A percentile compares a stretch with the other conserved stretches of the same genome.
Conservation (phyloP, 2,797 vertebrate species). For the Amniataba percoides region DNA sequence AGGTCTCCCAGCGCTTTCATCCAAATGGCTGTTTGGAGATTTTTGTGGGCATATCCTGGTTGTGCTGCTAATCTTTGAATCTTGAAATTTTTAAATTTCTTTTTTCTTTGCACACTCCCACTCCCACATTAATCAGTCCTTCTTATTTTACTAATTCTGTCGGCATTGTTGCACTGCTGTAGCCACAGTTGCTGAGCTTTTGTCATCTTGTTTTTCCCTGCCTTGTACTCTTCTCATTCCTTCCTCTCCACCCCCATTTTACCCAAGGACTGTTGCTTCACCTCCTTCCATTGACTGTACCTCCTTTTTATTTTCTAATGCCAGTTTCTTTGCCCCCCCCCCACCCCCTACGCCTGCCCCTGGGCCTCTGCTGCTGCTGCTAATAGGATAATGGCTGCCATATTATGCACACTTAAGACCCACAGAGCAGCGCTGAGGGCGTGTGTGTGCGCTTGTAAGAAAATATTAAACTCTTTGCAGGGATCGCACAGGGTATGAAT, state of each 20-base stretch:
- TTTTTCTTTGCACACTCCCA: conserved; percentile 7
- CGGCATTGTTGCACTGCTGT: not conserved
- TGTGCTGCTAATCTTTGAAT: not conserved
- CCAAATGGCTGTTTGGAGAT: conserved; percentile 8
- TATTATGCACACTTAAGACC: conserved; percentile 84
- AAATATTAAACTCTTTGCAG: conserved; percentile 34
- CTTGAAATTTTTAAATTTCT: not conserved
- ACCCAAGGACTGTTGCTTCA: not conserved
- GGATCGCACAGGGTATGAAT: conserved; percentile 27
- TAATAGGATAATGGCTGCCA: conserved; percentile 89
- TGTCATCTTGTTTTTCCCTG: conserved; percentile 21
- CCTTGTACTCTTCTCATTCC: conserved; percentile 11
- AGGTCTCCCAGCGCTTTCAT: conserved; percentile 11
- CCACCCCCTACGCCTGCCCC: conserved; percentile 48
- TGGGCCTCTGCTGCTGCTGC: conserved; percentile 76
- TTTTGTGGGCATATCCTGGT: not conserved
- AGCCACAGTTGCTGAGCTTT: conserved; percentile 42
- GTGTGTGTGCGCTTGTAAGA: conserved; percentile 38
- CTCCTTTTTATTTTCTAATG: conserved; percentile 44
- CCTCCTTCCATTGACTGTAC: conserved; percentile 33
- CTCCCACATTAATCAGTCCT: not conserved
- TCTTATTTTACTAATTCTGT: conserved; percentile 7
- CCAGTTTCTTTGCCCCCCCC: conserved; percentile 25
- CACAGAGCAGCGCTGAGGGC: conserved; percentile 67
- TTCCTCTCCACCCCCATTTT: conserved; percentile 15